Conservation (phyloP, 2,797 vertebrate species). For the Pterois miles region DNA sequence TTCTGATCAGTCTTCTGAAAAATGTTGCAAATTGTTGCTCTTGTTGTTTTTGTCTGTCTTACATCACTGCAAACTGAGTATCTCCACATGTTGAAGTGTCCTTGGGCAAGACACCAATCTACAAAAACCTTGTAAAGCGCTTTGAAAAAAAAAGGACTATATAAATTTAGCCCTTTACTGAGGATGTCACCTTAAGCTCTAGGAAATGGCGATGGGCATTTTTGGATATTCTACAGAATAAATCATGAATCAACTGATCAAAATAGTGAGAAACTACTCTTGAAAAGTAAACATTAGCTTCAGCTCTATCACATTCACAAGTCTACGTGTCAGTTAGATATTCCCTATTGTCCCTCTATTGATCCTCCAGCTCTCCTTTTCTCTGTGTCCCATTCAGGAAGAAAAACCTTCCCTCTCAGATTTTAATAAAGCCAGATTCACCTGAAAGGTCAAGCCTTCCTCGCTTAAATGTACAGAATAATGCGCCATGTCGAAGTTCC, state of each 20-base stretch:
- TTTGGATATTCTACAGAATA: neutral
- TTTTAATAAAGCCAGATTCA: constrained; percentile 47
- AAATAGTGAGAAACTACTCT: neutral
- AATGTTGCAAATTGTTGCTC: no score
- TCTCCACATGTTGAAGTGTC: neutral
- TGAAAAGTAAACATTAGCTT: constrained; percentile 10
- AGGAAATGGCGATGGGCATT: neutral
- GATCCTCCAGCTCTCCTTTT: neutral
- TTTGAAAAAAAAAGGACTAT: neutral
- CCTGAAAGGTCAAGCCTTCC: constrained; percentile 38
- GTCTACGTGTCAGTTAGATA: constrained; percentile 13
- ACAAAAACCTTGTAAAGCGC: neutral
- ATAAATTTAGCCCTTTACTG: neutral
- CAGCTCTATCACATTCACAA: no score
- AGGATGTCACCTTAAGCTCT: neutral
- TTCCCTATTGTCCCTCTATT: constrained; percentile 5
- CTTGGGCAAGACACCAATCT: neutral
- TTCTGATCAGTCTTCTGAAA: neutral
- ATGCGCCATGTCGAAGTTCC: constrained; percentile 36
- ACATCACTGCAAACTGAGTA: neutral
- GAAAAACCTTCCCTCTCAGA: constrained; percentile 26
- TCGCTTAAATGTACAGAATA: constrained; percentile 36
- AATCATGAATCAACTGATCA: neutral
- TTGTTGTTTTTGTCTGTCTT: no score
- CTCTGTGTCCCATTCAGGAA: constrained; percentile 18